These are phyloP conservation scores for Nephrotoma flavescens DNA, from an alignment of 2,888 invertebrate genomes.

Conservation along the genomic window DNA sequence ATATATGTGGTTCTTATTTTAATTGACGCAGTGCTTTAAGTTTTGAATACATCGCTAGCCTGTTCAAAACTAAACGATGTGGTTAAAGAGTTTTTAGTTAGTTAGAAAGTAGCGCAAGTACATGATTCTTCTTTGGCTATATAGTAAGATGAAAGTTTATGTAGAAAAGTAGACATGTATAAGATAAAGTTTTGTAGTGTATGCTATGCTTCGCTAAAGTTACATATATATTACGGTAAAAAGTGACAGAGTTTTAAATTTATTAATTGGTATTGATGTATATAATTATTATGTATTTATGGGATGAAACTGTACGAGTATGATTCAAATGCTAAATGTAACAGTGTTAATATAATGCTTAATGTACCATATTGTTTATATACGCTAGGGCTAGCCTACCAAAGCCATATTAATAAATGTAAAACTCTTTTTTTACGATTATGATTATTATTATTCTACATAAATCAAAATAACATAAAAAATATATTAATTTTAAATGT, in stretches of 20 bases:
- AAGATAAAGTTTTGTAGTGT: not conserved
- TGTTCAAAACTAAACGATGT: not conserved
- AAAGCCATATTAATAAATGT: not conserved
- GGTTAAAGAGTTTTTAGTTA: not conserved
- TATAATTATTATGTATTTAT: not conserved
- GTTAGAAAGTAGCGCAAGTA: not conserved
- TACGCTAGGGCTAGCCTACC: not conserved
- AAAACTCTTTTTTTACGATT: not conserved
- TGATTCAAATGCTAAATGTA: not conserved
- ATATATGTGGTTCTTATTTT: not conserved
- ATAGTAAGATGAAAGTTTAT: not conserved
- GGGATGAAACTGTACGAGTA: not conserved
- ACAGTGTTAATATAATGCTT: not conserved
- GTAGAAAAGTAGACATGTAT: not conserved
- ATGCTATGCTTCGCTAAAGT: not conserved
- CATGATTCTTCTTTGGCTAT: not conserved
- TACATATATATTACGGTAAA: not conserved
- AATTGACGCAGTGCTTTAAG: too few species aligned
- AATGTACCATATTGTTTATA: not conserved
- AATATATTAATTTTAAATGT: not conserved
- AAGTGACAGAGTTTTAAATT: not conserved
- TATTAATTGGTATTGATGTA: not conserved
- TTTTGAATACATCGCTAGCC: not conserved
- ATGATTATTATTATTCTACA: not conserved
- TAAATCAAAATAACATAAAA: not conserved